Conservation (phyloP, 2,888 invertebrate genomes). For the Amblyteles armatorius region DNA sequence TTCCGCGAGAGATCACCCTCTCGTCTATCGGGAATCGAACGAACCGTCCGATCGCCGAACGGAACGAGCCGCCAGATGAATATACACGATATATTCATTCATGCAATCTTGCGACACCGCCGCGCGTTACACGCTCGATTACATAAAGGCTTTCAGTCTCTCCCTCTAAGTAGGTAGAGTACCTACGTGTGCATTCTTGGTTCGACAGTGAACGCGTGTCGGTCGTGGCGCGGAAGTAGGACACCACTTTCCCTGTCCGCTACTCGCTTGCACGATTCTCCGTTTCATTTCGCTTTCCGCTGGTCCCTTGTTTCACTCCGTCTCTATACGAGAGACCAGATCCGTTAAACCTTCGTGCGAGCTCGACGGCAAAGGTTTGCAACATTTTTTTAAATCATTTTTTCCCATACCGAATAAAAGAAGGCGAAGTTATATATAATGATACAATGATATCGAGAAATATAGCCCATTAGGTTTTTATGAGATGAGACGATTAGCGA, state of each 20-base stretch:
- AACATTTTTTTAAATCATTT: no score
- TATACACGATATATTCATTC: conserved; percentile 75
- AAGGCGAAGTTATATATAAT: not conserved
- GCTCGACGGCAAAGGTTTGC: not conserved
- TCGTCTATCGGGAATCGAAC: conserved; percentile 30
- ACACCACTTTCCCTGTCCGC: conserved; percentile 79
- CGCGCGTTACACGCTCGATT: conserved; percentile 78
- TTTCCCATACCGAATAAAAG: not conserved
- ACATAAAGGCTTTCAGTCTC: conserved; percentile 76
- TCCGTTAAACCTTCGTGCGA: not conserved
- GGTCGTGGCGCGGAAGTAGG: conserved; percentile 76
- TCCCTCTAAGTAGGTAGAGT: conserved; percentile 66
- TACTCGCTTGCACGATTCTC: conserved; percentile 55
- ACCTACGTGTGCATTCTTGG: conserved; percentile 67
- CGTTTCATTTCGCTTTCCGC: conserved; percentile 67
- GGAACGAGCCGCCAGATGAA: not conserved
- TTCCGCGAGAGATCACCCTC: not conserved
- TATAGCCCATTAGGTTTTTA: not conserved
- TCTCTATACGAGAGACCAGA: not conserved
- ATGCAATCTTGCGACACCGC: conserved; percentile 80
- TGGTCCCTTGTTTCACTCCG: conserved; percentile 18
- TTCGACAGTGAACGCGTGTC: conserved; percentile 52
- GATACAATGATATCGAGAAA: not conserved
- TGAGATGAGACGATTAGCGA: not conserved
- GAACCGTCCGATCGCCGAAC: conserved; percentile 23